Conservation (phyloP, 1,140 invertebrate genomes). For the Calephelis virginiensis region DNA sequence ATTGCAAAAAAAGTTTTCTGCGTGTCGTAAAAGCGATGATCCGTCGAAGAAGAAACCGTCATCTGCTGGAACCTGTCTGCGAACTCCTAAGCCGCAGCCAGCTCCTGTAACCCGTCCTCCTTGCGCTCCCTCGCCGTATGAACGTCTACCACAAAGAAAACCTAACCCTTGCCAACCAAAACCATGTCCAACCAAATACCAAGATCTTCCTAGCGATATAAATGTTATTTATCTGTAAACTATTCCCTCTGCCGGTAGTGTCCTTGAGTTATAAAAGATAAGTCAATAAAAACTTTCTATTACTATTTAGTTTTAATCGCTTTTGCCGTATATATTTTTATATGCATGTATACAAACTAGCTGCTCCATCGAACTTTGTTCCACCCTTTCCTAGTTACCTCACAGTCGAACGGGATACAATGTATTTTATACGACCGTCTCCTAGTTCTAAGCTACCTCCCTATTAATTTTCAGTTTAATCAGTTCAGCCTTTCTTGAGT, state of each 20-base stretch:
- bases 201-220: neutral
- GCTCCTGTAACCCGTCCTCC: neutral
- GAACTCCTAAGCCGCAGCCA: neutral
- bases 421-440: too few relatives aligned
- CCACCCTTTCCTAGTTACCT: too few relatives aligned
- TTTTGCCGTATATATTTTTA: too few relatives aligned
- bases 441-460: too few relatives aligned
- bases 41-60: neutral
- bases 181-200: neutral
- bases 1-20: neutral
- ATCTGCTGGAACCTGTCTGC: neutral
- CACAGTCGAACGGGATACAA: too few relatives aligned
- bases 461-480: too few relatives aligned
- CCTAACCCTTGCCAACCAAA: constrained; percentile 1
- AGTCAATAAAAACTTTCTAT: neutral
- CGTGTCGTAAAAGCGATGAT: neutral
- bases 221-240: neutral
- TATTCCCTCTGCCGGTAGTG: neutral
- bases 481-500: too few relatives aligned
- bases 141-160: neutral
- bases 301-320: neutral
- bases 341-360: too few relatives aligned
- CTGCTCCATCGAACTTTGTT: too few relatives aligned
- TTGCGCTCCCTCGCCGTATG: neutral
- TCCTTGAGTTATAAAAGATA: neutral